Conservation (phyloP, 2,797 vertebrate genomes). For the Phataginus tetradactyla region DNA sequence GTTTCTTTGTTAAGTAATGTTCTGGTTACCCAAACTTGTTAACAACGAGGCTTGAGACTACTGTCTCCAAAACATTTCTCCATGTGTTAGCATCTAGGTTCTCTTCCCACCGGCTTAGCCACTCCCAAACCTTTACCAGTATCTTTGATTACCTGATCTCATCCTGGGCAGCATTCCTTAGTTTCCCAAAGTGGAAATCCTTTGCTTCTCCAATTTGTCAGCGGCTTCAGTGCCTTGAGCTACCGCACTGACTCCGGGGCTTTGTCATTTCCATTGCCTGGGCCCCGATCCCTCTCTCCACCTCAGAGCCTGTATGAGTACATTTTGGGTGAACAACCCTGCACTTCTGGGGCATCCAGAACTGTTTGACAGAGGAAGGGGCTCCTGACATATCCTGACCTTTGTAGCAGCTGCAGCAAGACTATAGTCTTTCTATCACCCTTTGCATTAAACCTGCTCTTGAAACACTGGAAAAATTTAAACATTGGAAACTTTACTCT, state of each 20-base stretch:
- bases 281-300: slow-evolving; percentile 83
- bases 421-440: slow-evolving; percentile 93
- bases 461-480: slow-evolving; percentile 96
- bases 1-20: background rate
- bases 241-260: slow-evolving; percentile 90
- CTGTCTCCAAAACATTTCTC: background rate
- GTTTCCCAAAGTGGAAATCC: slow-evolving; percentile 96
- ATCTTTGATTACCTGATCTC: background rate
- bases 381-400: slow-evolving; percentile 89
- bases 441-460: slow-evolving; percentile 96
- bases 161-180: slow-evolving; percentile 87
- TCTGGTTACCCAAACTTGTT: background rate
- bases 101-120: background rate
- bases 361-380: slow-evolving; percentile 86
- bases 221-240: slow-evolving; percentile 93
- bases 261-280: slow-evolving; percentile 88
- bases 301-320: slow-evolving; percentile 87
- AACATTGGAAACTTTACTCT: slow-evolving; percentile 97
- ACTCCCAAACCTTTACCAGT: background rate
- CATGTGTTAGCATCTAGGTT: background rate
- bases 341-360: slow-evolving; percentile 86
- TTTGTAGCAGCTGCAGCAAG: slow-evolving; percentile 90
- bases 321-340: background rate
- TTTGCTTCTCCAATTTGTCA: slow-evolving; percentile 94
- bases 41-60: background rate